These are phyloP conservation scores for Coregonus suidteri DNA, from an alignment of 2,797 vertebrate species.

Conservation along the genomic window DNA sequence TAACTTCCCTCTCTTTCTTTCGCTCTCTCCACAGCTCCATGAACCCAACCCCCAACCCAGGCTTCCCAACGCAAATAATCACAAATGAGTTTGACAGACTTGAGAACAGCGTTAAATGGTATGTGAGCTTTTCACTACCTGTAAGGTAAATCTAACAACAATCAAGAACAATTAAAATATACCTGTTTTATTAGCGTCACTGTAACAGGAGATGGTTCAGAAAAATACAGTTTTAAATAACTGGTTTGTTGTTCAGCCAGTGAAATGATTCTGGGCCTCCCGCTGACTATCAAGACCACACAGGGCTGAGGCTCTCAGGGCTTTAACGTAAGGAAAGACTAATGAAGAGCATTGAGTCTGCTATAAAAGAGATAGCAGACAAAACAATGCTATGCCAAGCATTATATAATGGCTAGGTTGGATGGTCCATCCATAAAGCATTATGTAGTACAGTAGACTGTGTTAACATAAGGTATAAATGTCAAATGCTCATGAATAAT, in stretches of 20 bases:
- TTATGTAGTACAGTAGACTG: not conserved
- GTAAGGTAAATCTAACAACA: slow-evolving; percentile 17
- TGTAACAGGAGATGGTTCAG: not conserved
- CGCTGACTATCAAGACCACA: not conserved
- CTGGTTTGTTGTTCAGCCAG: not conserved
- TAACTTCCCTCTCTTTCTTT: slow-evolving; percentile 28
- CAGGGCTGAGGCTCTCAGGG: not conserved
- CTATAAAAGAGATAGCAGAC: slow-evolving; percentile 23
- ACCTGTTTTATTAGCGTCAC: slow-evolving; percentile 11
- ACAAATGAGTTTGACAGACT: slow-evolving; percentile 51
- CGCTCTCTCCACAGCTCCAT: slow-evolving; percentile 35
- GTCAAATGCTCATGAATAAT: slow-evolving; percentile 50
- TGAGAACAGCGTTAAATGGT: slow-evolving; percentile 17
- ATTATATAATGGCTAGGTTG: slow-evolving; percentile 34
- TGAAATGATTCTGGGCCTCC: no score
- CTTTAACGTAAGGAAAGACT: no score
- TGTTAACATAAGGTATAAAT: slow-evolving; percentile 52
- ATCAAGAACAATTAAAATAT: slow-evolving; percentile 35
- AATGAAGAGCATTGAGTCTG: not conserved
- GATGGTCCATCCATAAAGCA: slow-evolving; percentile 27
- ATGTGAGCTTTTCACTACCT: slow-evolving; percentile 51
- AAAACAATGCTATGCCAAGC: slow-evolving; percentile 30
- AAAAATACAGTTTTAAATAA: not conserved
- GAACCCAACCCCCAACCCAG: not conserved
- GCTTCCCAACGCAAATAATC: slow-evolving; percentile 53